phyloP scores from a whole-genome alignment of 2,113 vertebrate genomes.

The Poeciliopsis turrubarensis region DNA sequence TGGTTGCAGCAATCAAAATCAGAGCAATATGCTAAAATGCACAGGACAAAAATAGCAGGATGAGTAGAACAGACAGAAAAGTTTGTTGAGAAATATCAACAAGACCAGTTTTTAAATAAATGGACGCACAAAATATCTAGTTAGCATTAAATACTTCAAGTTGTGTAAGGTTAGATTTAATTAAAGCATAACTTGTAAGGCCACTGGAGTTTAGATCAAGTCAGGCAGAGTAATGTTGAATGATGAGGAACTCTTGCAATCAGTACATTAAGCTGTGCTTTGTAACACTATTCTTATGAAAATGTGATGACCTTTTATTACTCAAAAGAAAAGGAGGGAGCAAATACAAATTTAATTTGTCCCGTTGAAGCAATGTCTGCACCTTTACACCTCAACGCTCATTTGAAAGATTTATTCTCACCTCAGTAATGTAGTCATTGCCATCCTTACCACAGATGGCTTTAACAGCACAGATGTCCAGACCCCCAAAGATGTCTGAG shows the following conservation, averaged over 20 bases:
- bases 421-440: constrained; percentile 98
- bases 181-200: constrained; percentile 19
- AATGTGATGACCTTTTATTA: background rate
- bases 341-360: background rate
- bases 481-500: constrained; percentile 93
- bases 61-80: background rate
- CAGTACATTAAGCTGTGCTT: constrained; percentile 18
- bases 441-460: constrained; percentile 97
- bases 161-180: constrained; percentile 35
- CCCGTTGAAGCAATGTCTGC: background rate
- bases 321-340: constrained; percentile 7
- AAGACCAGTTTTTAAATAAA: background rate
- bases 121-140: background rate
- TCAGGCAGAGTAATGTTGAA: constrained; percentile 8
- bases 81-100: constrained; percentile 8
- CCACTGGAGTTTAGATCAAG: constrained; percentile 42
- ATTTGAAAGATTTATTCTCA: constrained; percentile 63
- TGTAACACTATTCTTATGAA: constrained; percentile 16
- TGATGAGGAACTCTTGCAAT: constrained; percentile 31
- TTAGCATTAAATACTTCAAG: constrained; percentile 4
- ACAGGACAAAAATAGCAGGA: background rate
- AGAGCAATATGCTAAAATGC: background rate
- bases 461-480: constrained; percentile 98
- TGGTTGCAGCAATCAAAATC: constrained; percentile 17
- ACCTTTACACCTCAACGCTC: background rate